Conservation (phyloP, 2,797 vertebrate species). For the Lateolabrax maculatus region DNA sequence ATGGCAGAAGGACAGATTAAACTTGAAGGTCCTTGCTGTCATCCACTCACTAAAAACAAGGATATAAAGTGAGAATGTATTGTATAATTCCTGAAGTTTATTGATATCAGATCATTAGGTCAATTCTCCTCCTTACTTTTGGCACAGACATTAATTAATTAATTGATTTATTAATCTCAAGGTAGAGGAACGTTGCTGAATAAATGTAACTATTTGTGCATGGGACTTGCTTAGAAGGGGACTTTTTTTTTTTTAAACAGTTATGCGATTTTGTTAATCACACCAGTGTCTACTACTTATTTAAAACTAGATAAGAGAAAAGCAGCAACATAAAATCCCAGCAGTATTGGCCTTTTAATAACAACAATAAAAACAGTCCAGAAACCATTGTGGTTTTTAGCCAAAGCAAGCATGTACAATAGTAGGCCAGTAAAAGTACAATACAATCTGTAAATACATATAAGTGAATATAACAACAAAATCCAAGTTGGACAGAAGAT, state of each 20-base stretch:
- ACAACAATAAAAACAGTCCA: constrained; percentile 79
- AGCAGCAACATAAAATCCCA: constrained; percentile 28
- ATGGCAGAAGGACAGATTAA: fast-evolving
- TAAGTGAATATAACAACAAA: constrained; percentile 62
- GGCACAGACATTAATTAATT: neutral
- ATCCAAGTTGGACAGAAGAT: constrained; percentile 38
- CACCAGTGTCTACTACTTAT: neutral
- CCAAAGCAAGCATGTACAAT: constrained; percentile 76
- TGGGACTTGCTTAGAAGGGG: neutral
- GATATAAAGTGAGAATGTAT: neutral
- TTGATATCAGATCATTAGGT: neutral
- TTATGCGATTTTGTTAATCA: neutral
- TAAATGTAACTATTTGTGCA: neutral
- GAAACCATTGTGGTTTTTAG: constrained; percentile 61
- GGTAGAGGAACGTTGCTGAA: fast-evolving
- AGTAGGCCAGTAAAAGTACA: constrained; percentile 70
- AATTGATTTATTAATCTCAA: neutral
- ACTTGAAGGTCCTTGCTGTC: neutral
- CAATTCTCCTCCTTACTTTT: neutral
- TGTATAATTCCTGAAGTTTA: fast-evolving
- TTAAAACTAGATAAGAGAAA: constrained; percentile 5
- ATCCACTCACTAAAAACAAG: neutral
- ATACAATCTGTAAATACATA: constrained; percentile 74
- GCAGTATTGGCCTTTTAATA: constrained; percentile 74
- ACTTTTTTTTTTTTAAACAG: too few relatives aligned